Base-by-base conservation (phyloP, 2,113 vertebrate genomes). In the Monopterus albus region DNA sequence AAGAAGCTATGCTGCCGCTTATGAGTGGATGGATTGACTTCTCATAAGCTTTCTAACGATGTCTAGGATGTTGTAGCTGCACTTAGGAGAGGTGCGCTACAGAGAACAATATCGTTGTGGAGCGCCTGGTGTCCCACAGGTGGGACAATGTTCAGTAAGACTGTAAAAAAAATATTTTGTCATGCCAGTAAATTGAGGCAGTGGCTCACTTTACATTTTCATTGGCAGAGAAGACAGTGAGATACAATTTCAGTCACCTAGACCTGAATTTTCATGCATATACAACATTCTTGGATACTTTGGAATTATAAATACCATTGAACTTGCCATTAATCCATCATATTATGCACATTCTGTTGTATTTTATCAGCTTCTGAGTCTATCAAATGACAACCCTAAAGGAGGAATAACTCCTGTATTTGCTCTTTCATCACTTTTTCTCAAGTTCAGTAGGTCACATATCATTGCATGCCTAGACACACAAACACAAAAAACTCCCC, bases 401-500 rank as follows among this genome's bases (percentile, higher is more conserved):
- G 45, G 79, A 58, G 58, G 72, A 76, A 78, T 70, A 26, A 75
- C 46, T 61, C 75, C 76, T 70, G 64, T 70, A n/a, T 57, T 63
- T 47, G 17, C 15, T 67, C 74, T 12, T 29, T 87, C 67, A 57
- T 75, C 80, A 84, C 81, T 87, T 78, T 68, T 47, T 81, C 61
- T 65, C 36, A 11, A 46, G 69, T 74, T 70, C 81, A 83, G 71
- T 61, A 79, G 86, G 75, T 89, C 83, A 88, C 81, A 75, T 65
- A 74, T 78, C 58, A 76, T 49, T 23, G 66, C 59, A 68, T 64
- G 58, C 52, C 65, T 64, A 62, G 26, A 82, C 58, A 79, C 81
- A 85, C 67, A 87, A 81, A 82, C 75, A 87, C 35, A 72, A 57
- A 62, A 83, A 81, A 79, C 52, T 53, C 77, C 81, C 79, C 58